Percentiles rank a stretch among this genome's conserved stretches.
Evolutionary conservation across 2,797 vertebrate species (phyloP).

Genomic region (Naso thynnoides): DNA sequence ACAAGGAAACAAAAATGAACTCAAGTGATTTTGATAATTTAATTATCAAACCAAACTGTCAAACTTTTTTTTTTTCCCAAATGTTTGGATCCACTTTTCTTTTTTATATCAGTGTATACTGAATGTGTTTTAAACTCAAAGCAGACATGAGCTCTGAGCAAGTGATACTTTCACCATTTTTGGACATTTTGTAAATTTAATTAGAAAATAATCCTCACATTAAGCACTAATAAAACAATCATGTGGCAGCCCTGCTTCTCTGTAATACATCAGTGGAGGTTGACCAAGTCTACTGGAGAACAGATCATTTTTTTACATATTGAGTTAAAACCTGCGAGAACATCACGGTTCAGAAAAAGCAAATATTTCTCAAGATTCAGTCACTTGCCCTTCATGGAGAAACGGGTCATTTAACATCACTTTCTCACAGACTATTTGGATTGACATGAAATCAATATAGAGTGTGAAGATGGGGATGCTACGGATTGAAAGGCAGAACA

Average conservation of each 20-base stretch:
- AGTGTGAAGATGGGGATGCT: constrained; percentile 42
- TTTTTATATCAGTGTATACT: background rate
- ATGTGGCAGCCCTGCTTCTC: background rate
- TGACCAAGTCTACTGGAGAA: background rate
- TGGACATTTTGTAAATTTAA: constrained; percentile 1
- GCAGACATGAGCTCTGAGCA: background rate
- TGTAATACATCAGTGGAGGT: background rate
- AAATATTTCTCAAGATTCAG: constrained; percentile 26
- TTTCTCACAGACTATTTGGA: constrained; percentile 67
- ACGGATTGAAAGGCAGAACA: constrained; percentile 22
- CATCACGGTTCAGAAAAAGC: background rate
- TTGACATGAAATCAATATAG: constrained; percentile 79
- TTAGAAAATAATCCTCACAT: too few relatives aligned
- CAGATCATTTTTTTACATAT: background rate
- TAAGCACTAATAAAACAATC: background rate
- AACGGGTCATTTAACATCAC: constrained; percentile 58
- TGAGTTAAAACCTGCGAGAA: background rate
- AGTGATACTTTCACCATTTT: background rate
- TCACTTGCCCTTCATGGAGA: constrained; percentile 52
- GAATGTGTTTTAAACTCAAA: background rate
- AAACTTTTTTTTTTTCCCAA: background rate
- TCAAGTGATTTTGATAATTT: background rate
- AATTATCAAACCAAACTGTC: background rate
- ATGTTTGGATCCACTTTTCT: background rate
- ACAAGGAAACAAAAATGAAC: constrained; percentile 2